Base-by-base conservation (phyloP, 1,140 invertebrate species). In the Zaprionus vittiger region DNA sequence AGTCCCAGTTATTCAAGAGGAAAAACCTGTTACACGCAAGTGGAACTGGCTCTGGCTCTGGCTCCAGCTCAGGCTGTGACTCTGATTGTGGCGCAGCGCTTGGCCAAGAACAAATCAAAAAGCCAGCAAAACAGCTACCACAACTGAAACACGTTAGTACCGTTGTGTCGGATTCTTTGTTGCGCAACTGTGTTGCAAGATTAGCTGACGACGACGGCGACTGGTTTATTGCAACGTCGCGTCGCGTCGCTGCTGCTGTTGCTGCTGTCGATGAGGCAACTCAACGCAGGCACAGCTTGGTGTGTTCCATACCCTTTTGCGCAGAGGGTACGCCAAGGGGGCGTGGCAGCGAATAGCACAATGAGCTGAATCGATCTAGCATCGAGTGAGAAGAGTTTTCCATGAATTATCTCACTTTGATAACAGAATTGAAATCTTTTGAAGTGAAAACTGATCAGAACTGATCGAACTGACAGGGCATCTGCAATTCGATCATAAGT, bases 151-250 rank as follows among this genome's bases (percentile, higher is more conserved):
- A 90, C 85, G 85, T 90, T 87, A 91, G 85, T 91, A 91, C 90
- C 90, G 90, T 91, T 91, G 83, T 81, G 71, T 90, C 81, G 81
- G 86, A 91, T 92, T 92, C 86, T 92, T 87, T 91, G 86, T 92
- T 92, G 91, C 91, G 90, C 91, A 92, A 92, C 85, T 91, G 85
- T 92, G 91, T 92, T 91, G 90, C 91, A 91, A 91, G 86, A 87
- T 91, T 91, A 91, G 83, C 84, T 89, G 85, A 72, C 61, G 44
- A 63, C 57, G 34, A 41, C 71, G 31, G 34, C 73, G 78, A 91
- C 89, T 91, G 89, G 89, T 91, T 91, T 89, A 91, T 91, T 91
- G 85, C 89, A 91, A 86, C 73, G 57, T 77, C 65, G 74, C 38
- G 54, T 31, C 37, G 62, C 22, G 28, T 0, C 4, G 28, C 6